phyloP scores from a whole-genome alignment of 2,113 vertebrate species.

The Takifugu flavidus region DNA sequence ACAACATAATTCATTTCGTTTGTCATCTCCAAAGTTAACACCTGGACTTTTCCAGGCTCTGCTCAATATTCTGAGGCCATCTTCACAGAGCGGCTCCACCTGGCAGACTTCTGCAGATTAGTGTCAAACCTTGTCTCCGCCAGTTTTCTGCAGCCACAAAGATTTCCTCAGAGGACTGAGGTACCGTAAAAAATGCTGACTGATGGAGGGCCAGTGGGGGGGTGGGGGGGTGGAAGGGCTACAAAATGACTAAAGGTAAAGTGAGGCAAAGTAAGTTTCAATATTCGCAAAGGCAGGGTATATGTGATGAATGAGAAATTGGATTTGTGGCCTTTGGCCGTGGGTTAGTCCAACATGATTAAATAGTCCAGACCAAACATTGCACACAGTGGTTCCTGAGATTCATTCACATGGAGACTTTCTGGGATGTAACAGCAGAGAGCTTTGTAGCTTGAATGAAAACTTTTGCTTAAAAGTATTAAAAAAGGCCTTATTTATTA shows the following conservation, averaged over 20 bases:
- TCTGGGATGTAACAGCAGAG: no score
- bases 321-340: conserved; percentile 17
- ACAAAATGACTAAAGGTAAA: no score
- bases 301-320: conserved; percentile 29
- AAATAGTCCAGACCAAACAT: conserved; percentile 8
- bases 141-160: conserved; percentile 1
- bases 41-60: background rate
- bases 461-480: no score
- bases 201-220: background rate
- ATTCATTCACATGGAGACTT: background rate
- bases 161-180: conserved; percentile 26
- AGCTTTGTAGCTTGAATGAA: no score
- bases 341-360: conserved; percentile 18
- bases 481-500: no score
- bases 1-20: conserved; percentile 10
- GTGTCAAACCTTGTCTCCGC: conserved; percentile 10
- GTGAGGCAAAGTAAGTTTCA: background rate
- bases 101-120: conserved; percentile 1
- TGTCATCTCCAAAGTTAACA: background rate
- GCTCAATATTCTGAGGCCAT: conserved; percentile 20
- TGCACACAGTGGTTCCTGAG: background rate
- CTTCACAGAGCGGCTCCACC: conserved; percentile 10
- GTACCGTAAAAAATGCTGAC: conserved; percentile 7
- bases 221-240: no score
- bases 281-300: conserved; percentile 1